These are phyloP conservation scores for Amiota minor DNA, from an alignment of 2,888 invertebrate species.

Conservation along the genomic window DNA sequence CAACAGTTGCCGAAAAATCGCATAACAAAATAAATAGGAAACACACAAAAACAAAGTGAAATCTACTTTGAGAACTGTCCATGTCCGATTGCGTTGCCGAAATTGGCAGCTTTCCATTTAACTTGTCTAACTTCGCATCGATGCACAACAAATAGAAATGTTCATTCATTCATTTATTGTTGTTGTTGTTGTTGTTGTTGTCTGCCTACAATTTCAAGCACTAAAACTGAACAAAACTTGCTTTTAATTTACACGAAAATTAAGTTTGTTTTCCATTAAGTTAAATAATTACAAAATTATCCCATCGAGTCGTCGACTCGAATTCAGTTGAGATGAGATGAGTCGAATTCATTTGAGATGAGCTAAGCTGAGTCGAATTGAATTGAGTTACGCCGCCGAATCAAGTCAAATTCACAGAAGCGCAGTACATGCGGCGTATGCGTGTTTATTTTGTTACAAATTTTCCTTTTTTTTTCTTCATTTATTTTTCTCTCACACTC, in stretches of 20 bases:
- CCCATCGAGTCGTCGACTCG: conserved; percentile 32
- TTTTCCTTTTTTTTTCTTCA: too few species aligned
- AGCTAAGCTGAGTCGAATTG: not conserved
- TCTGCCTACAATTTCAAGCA: not conserved
- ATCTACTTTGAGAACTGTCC: not conserved
- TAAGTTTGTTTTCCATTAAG: conserved; percentile 68
- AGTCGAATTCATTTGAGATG: not conserved
- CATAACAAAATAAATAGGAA: not conserved
- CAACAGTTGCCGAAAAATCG: not conserved
- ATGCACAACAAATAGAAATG: conserved; percentile 10
- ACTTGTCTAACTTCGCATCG: conserved; percentile 45
- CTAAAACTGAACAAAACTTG: conserved; percentile 3
- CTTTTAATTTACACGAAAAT: conserved; percentile 57
- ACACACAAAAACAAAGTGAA: not conserved
- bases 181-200: not conserved
- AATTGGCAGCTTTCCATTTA: conserved; percentile 59
- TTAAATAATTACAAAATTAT: conserved; percentile 68
- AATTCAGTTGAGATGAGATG: conserved; percentile 44
- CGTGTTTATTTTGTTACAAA: conserved; percentile 44
- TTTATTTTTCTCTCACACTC: too few species aligned
- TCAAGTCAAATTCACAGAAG: too few species aligned
- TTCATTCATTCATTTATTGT: not conserved
- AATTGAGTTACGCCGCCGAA: not conserved
- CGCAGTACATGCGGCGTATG: conserved; percentile 25
- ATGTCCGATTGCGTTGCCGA: not conserved